Evolutionary conservation across 2,888 invertebrate species (phyloP), one percentile per base, ranked within the genome.

Genomic region (Lingula anatina): DNA sequence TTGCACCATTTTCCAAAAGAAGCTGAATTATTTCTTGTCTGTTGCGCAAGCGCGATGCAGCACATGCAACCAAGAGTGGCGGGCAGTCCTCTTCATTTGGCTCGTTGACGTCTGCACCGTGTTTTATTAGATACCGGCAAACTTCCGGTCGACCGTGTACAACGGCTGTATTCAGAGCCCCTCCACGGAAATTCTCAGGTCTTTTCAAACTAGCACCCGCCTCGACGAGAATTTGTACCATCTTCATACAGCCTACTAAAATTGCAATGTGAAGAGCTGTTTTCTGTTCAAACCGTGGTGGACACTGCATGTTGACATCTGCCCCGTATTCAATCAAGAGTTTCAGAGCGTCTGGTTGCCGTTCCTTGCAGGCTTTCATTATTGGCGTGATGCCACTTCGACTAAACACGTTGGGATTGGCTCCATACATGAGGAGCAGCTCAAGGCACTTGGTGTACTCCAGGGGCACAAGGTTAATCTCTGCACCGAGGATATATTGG

Each of bases 181-280:
- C 87, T 68, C 87, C 87, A 59, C 82, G 81, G 64, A 84, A 84
- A 26, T 82, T 82, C 0, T 78, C 66, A 5, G 79, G 73, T 78
- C 79, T 82, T 70, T 85, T 85, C 2, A 89, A 82, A 26, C 81
- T 81, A 0, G 90, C 90, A 0, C 91, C 91, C 73, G 89, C 88
- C 70, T 89, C 87, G 43, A 92, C 81, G 49, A 94, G 77, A 43
- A 90, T 79, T 64, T 86, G 85, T 1, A 90, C 88, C 9, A 85
- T 82, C 59, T 84, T 86, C 31, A 78, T 71, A 54, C 82, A 82
- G 66, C 88, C 91, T 49, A 88, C 86, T 42, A 90, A 81, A 0
- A 92, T 87, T 2, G 90, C 92, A 72, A 90, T 92, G 71, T 93
- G 92, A 68, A 94, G 81, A 2, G 91, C 90, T 2, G 90, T 90